Evolutionary conservation across 1,140 invertebrate genomes (phyloP).

Genomic region (Drosophila mauritiana): DNA sequence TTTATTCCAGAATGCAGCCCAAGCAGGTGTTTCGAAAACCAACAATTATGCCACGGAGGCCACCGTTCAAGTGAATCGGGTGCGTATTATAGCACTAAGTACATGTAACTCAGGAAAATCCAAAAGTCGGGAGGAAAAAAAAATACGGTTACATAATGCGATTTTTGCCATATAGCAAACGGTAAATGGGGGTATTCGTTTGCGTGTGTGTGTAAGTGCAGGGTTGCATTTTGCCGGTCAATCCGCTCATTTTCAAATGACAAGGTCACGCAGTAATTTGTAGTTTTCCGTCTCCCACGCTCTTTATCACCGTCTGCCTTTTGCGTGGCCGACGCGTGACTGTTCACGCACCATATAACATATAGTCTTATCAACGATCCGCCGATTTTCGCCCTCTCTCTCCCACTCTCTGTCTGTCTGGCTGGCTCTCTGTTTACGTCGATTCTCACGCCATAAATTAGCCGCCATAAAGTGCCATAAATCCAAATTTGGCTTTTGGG

Average conservation of each 20-base stretch:
- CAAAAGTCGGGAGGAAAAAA: slow-evolving; percentile 20
- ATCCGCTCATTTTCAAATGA: slow-evolving; percentile 22
- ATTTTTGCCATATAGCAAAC: slow-evolving; percentile 26
- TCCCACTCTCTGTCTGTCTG: background rate
- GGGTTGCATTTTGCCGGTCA: slow-evolving; percentile 63
- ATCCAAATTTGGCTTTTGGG: background rate
- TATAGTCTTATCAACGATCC: slow-evolving; percentile 15
- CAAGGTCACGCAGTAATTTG: slow-evolving; percentile 50
- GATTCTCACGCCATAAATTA: slow-evolving; percentile 32
- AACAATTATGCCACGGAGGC: slow-evolving; percentile 84
- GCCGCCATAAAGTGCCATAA: slow-evolving; percentile 1
- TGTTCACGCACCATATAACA: slow-evolving; percentile 32
- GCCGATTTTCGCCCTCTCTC: background rate
- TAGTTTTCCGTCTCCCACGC: slow-evolving; percentile 8
- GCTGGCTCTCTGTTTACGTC: slow-evolving; percentile 43
- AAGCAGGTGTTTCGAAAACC: slow-evolving; percentile 72
- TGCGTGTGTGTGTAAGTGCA: slow-evolving; percentile 32
- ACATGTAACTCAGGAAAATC: background rate
- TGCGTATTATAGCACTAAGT: slow-evolving; percentile 29
- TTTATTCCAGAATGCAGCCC: slow-evolving; percentile 83
- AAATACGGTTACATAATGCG: slow-evolving; percentile 69
- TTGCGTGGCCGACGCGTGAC: slow-evolving; percentile 54
- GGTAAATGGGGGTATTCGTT: slow-evolving; percentile 11
- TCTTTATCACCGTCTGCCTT: slow-evolving; percentile 2
- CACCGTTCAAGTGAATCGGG: slow-evolving; percentile 80